Evolutionary conservation across 2,888 invertebrate species (phyloP), one percentile per base, ranked within the genome.

Genomic region (Dione juno): DNA sequence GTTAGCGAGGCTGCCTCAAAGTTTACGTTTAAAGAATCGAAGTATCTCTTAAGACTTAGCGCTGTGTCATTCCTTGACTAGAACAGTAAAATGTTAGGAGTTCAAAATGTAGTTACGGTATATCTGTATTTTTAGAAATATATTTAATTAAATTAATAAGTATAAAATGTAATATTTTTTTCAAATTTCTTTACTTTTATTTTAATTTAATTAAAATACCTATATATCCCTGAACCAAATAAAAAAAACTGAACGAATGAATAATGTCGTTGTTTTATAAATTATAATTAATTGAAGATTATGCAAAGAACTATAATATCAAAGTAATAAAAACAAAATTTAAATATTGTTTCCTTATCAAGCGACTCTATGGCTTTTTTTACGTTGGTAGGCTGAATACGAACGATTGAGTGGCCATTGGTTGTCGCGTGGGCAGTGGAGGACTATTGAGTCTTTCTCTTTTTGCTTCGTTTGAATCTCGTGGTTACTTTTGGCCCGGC

Each of bases 381-480:
- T 86, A 76, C 80, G 66, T 66, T 67, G 74, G 81, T 82, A 84
- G 80, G 81, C 64, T 80, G 79, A 86, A 85, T 85, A 86, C 84
- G 84, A 84, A 87, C 90, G 89, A 90, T 90, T 89, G 91, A 91
- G 91, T 90, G 89, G 87, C 89, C 87, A 88, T 84, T 87, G 89
- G 88, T 80, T 86, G 88, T 90, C 89, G 91, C 90, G 91, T 92
- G 92, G 92, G 91, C 89, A 80, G 92, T 84, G 80, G 87, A 89
- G 89, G 86, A 89, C 91, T 88, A 90, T 91, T 87, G 86, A 88
- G 79, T 79, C 80, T 85, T 84, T 84, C 80, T 79, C 75, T 87
- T 90, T 90, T 90, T 88, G 83, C 79, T 82, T 81, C 83, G 83
- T 86, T 82, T 82, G 59, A 50, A 67, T 54, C 71, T 71, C 76